Percentiles rank a stretch among this genome's conserved stretches.
Conservation (phyloP, 2,797 vertebrate species). For the Coracias cyanogaster region DNA sequence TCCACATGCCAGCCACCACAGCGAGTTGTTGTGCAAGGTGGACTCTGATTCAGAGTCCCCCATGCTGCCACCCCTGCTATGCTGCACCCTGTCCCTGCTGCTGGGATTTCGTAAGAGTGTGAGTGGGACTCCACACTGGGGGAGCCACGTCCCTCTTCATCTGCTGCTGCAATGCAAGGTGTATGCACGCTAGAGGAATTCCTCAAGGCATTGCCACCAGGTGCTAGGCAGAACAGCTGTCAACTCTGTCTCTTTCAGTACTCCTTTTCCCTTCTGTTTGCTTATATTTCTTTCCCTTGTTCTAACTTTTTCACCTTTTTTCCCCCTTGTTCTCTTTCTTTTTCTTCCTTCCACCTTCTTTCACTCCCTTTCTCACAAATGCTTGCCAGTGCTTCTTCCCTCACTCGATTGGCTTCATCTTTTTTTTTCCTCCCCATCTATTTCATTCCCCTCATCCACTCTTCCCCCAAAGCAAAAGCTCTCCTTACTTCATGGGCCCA, state of each 20-base stretch:
- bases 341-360: neutral
- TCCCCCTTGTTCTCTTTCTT: neutral
- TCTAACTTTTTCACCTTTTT: neutral
- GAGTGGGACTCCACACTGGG: neutral
- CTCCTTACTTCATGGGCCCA: slow-evolving; percentile 29
- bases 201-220: slow-evolving; percentile 38
- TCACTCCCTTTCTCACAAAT: slow-evolving; percentile 1
- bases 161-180: neutral
- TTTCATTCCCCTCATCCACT: slow-evolving; percentile 25
- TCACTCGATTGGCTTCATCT: neutral
- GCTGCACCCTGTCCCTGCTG: slow-evolving; percentile 1
- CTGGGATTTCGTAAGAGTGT: neutral
- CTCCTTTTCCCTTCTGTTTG: neutral
- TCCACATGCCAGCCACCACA: slow-evolving; percentile 86
- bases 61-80: slow-evolving; percentile 64
- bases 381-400: slow-evolving; percentile 6
- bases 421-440: slow-evolving; percentile 55
- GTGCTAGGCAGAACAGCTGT: neutral
- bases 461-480: slow-evolving; percentile 1
- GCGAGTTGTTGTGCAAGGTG: slow-evolving; percentile 81
- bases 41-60: slow-evolving; percentile 78
- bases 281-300: neutral
- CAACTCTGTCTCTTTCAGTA: neutral
- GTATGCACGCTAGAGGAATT: neutral
- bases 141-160: slow-evolving; percentile 32